These are phyloP conservation scores for Colostygia pectinataria DNA, from an alignment of 2,888 invertebrate species.

Conservation along the genomic window DNA sequence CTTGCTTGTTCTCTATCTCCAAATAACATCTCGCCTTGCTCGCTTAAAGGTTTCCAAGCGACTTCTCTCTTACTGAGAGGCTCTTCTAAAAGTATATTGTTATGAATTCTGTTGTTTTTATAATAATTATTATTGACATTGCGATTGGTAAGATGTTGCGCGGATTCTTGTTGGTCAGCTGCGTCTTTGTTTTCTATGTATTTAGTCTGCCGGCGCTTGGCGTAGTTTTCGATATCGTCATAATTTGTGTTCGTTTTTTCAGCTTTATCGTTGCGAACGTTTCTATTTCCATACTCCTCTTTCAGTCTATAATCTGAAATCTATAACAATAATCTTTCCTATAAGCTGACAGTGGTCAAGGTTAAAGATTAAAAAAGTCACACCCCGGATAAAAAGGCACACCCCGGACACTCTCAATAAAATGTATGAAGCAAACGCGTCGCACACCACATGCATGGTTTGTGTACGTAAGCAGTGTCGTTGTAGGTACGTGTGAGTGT, in stretches of 20 bases:
- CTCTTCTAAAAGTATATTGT: slow-evolving; percentile 34
- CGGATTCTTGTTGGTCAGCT: slow-evolving; percentile 40
- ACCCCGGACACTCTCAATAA: too few relatives aligned
- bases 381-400: too few relatives aligned
- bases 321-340: slow-evolving; percentile 32
- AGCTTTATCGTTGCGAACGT: slow-evolving; percentile 39
- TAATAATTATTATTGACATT: slow-evolving; percentile 24
- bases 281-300: slow-evolving; percentile 31
- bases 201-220: slow-evolving; percentile 32
- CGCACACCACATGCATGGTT: too few relatives aligned
- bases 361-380: too few relatives aligned
- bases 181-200: slow-evolving; percentile 40
- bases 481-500: too few relatives aligned
- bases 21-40: slow-evolving; percentile 51
- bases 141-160: slow-evolving; percentile 40
- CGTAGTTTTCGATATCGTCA: slow-evolving; percentile 31
- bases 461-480: too few relatives aligned
- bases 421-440: too few relatives aligned
- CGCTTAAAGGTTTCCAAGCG: slow-evolving; percentile 37
- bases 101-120: slow-evolving; percentile 39
- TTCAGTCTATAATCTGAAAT: slow-evolving; percentile 42
- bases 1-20: slow-evolving; percentile 44
- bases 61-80: slow-evolving; percentile 42
- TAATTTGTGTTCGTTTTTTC: slow-evolving; percentile 25
- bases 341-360: not conserved